Conservation (phyloP, 1,140 invertebrate genomes). For the Brachionus sp. region DNA sequence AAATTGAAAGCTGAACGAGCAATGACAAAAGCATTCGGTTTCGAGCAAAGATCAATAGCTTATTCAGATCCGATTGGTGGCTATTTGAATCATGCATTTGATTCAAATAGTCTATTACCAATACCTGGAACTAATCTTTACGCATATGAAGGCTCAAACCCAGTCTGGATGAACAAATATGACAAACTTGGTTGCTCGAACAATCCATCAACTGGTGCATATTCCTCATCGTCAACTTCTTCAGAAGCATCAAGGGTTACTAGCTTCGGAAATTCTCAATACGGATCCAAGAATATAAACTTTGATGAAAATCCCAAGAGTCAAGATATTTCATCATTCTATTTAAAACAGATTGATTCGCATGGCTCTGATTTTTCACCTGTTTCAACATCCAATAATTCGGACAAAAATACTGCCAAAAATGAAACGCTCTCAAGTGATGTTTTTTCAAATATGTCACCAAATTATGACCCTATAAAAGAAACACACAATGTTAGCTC, state of each 20-base stretch:
- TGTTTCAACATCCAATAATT: not conserved
- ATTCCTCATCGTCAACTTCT: conserved; percentile 15
- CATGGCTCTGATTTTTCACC: not conserved
- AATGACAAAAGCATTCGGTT: conserved; percentile 39
- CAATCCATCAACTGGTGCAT: not conserved
- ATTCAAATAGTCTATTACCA: conserved; percentile 37
- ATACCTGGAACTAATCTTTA: conserved; percentile 43
- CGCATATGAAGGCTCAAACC: conserved; percentile 39
- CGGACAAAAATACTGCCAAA: conserved; percentile 17
- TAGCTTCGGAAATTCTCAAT: not conserved
- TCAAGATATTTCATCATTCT: conserved; percentile 24
- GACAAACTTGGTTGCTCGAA: conserved; percentile 11
- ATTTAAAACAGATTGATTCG: conserved; percentile 39
- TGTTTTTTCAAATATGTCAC: conserved; percentile 21
- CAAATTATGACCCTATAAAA: not conserved
- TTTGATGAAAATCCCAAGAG: not conserved
- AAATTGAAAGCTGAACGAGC: conserved; percentile 37
- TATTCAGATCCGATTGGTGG: conserved; percentile 9
- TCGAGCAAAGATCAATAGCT: conserved; percentile 11
- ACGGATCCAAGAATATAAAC: not conserved
- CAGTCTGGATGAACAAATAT: conserved; percentile 40
- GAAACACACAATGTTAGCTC: not conserved
- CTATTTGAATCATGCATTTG: conserved; percentile 24
- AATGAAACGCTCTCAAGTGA: conserved; percentile 10
- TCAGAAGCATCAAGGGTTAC: not conserved